These are phyloP conservation scores for Thera britannica DNA, from an alignment of 2,888 invertebrate species.

Conservation along the genomic window DNA sequence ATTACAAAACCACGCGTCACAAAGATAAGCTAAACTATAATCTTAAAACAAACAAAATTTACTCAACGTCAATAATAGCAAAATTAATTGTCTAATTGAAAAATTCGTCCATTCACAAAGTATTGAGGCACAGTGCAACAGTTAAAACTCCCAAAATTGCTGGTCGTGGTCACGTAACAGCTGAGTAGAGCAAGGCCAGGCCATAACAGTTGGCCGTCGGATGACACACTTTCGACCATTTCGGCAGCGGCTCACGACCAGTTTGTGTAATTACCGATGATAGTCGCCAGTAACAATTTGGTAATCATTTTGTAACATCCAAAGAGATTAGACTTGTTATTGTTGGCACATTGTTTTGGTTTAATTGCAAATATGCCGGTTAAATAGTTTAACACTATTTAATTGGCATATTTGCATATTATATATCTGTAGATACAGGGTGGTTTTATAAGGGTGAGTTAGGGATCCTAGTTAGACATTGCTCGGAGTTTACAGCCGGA, in stretches of 20 bases:
- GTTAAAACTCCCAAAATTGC: slow-evolving; percentile 30
- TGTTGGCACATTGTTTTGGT: slow-evolving; percentile 21
- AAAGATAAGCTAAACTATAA: not conserved
- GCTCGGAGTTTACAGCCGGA: no score
- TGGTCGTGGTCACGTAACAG: slow-evolving; percentile 40
- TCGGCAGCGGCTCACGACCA: slow-evolving; percentile 45
- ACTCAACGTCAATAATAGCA: slow-evolving; percentile 22
- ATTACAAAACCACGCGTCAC: slow-evolving; percentile 15
- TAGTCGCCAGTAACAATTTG: slow-evolving; percentile 38
- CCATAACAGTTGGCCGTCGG: slow-evolving; percentile 50
- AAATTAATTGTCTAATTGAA: slow-evolving; percentile 21
- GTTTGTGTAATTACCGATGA: slow-evolving; percentile 55
- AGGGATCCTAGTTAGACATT: no score
- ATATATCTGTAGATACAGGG: no score
- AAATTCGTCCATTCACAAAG: slow-evolving; percentile 17
- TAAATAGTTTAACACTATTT: not conserved
- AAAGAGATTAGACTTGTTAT: slow-evolving; percentile 38
- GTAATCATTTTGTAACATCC: slow-evolving; percentile 49
- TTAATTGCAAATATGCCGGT: slow-evolving; percentile 13
- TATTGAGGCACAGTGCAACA: slow-evolving; percentile 24
- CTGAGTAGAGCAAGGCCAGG: slow-evolving; percentile 66
- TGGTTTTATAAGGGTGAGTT: no score
- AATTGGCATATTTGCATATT: no score
- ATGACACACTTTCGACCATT: slow-evolving; percentile 71
- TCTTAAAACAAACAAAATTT: not conserved